Evolutionary conservation across 2,888 invertebrate species (phyloP).

Genomic region (Tricholauxania praeusta): DNA sequence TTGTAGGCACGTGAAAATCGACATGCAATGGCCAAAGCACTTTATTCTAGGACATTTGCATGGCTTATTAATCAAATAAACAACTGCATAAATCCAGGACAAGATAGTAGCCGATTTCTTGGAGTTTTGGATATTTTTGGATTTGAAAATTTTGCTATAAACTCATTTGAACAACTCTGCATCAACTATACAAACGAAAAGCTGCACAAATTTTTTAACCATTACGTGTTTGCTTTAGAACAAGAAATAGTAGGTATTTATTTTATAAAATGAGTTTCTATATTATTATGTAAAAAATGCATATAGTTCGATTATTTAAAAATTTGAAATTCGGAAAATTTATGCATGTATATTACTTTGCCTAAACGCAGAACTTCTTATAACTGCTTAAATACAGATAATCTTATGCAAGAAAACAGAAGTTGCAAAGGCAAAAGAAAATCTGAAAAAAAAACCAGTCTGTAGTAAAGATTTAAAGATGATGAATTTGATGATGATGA

Average conservation of each 20-base stretch:
- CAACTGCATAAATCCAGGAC: constrained; percentile 89
- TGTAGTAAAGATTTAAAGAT: no score
- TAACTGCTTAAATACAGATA: no score
- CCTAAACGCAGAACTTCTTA: no score
- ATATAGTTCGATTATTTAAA: no score
- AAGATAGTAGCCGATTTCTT: constrained; percentile 81
- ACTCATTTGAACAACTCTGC: constrained; percentile 92
- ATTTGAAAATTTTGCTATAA: constrained; percentile 91
- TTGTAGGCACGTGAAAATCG: constrained; percentile 86
- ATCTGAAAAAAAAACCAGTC: no score
- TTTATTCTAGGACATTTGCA: constrained; percentile 90
- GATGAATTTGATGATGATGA: no score
- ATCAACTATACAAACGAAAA: constrained; percentile 96
- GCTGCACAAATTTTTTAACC: constrained; percentile 95
- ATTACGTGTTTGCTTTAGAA: constrained; percentile 94
- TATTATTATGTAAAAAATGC: no score
- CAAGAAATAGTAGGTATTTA: constrained; percentile 86
- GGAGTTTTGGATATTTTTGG: constrained; percentile 95
- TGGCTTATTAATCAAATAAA: constrained; percentile 95
- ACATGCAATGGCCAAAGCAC: constrained; percentile 92
- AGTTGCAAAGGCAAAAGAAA: no score
- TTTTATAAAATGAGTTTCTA: neutral
- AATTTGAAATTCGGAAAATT: no score
- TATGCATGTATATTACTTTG: no score
- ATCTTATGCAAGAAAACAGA: no score